These are phyloP conservation scores for Linnaemya vulpina DNA, from an alignment of 2,888 invertebrate species.

Conservation along the genomic window DNA sequence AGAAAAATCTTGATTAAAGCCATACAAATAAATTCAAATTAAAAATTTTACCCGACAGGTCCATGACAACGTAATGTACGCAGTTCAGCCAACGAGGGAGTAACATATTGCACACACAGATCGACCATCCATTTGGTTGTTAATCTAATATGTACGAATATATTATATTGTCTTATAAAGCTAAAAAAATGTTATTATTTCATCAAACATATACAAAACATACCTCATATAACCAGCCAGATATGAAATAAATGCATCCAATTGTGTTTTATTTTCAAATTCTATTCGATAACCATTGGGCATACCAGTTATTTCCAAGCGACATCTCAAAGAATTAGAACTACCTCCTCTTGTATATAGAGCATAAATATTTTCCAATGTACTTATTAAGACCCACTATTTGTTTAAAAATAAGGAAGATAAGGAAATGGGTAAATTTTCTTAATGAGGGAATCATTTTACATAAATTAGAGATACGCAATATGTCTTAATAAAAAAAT, in stretches of 20 bases:
- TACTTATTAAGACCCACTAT: constrained; percentile 89
- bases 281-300: constrained; percentile 80
- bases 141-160: constrained; percentile 83
- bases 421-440: not conserved
- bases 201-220: constrained; percentile 40
- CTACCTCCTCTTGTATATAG: constrained; percentile 87
- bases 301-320: constrained; percentile 87
- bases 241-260: constrained; percentile 91
- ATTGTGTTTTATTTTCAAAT: constrained; percentile 79
- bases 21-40: not conserved
- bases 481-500: not conserved
- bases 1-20: not conserved
- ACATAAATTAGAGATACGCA: not conserved
- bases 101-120: constrained; percentile 91
- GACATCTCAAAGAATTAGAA: constrained; percentile 86
- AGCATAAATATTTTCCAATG: constrained; percentile 92
- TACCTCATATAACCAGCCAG: constrained; percentile 93
- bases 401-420: constrained; percentile 38
- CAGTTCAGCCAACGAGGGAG: constrained; percentile 90
- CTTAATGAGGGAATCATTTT: not conserved
- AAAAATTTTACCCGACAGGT: constrained; percentile 89
- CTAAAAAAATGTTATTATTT: not conserved
- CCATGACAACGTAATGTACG: constrained; percentile 92
- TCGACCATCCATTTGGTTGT: constrained; percentile 96
- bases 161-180: not conserved